These are phyloP conservation scores for Volucella bombylans DNA, from an alignment of 2,888 invertebrate species.

Conservation along the genomic window DNA sequence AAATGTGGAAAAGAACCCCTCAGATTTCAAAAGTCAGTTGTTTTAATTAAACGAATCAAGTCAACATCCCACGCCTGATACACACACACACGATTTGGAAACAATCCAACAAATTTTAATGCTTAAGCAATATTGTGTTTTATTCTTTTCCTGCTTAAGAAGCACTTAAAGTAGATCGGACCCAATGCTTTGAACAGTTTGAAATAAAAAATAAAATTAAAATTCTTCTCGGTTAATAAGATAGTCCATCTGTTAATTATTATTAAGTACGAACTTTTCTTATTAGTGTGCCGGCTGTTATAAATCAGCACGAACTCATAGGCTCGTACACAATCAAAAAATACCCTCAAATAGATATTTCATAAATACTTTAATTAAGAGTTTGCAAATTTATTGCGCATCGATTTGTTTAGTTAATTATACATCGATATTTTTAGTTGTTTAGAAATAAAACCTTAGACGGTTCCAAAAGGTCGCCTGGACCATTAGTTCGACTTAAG, in stretches of 20 bases:
- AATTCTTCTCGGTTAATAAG: not conserved
- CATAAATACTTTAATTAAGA: no score
- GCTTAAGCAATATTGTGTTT: slow-evolving; percentile 49
- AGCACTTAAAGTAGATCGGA: slow-evolving; percentile 51
- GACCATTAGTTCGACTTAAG: no score
- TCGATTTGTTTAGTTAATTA: no score
- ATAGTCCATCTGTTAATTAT: not conserved
- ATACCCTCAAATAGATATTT: no score
- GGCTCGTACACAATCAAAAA: no score
- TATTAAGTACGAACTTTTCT: no score
- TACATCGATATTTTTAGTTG: no score
- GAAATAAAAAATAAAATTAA: slow-evolving; percentile 1
- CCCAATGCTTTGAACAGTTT: not conserved
- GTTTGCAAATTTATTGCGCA: no score
- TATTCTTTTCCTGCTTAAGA: slow-evolving; percentile 56
- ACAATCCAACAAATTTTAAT: slow-evolving; percentile 45
- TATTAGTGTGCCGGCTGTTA: no score
- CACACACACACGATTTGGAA: slow-evolving; percentile 68
- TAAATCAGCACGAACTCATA: no score
- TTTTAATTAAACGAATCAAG: slow-evolving; percentile 73
- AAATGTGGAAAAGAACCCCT: slow-evolving; percentile 71
- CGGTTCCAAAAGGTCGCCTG: no score
- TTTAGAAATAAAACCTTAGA: no score
- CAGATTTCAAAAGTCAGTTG: slow-evolving; percentile 73
- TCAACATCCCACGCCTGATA: slow-evolving; percentile 71